Evolutionary conservation across 2,113 vertebrate genomes (phyloP).

Genomic region (Romanogobio albipinnatus): DNA sequence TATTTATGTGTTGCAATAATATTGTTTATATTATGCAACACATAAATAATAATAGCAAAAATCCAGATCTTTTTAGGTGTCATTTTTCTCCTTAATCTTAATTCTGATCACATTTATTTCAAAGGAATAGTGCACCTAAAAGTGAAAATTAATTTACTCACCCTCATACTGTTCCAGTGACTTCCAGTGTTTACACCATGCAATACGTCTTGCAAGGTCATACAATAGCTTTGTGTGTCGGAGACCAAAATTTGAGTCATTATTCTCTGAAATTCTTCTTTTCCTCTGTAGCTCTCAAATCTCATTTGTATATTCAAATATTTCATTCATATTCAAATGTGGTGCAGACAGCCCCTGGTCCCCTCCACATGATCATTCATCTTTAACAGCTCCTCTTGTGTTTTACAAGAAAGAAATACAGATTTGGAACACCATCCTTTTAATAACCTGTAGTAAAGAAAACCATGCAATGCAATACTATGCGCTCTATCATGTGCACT

Average conservation of each 20-base stretch:
- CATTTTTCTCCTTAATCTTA: neutral
- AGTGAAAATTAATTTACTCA: too few species aligned
- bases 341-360: neutral
- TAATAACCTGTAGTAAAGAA: neutral
- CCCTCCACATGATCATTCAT: neutral
- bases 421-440: neutral
- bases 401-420: neutral
- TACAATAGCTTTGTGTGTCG: neutral
- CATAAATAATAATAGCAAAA: neutral
- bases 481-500: too few species aligned
- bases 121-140: neutral
- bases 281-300: neutral
- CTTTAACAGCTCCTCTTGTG: neutral
- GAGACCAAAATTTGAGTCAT: neutral
- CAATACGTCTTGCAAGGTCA: neutral
- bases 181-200: too few species aligned
- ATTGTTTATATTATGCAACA: too few species aligned
- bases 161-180: too few species aligned
- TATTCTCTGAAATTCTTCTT: neutral
- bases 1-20: too few species aligned
- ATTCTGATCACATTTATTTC: neutral
- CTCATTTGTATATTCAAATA: neutral
- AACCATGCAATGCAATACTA: neutral
- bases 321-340: neutral
- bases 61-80: neutral